phyloP scores from a whole-genome alignment of 2,888 invertebrate genomes.

The Drosophila kanekoi region DNA sequence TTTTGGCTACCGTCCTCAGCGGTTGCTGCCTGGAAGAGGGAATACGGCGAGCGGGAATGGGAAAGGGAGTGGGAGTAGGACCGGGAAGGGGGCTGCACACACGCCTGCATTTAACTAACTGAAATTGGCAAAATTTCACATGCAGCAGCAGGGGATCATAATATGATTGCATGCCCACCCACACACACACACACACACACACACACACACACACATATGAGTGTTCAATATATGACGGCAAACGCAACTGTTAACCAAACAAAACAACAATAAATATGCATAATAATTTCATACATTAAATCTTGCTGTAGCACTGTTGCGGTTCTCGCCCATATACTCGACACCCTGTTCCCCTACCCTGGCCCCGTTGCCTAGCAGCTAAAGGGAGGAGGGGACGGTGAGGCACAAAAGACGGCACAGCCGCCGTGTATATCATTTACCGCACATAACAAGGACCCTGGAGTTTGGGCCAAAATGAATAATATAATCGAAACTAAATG shows the following conservation, averaged over 20 bases:
- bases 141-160: conserved; percentile 20
- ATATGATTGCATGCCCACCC: conserved; percentile 50
- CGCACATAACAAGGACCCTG: conserved; percentile 7
- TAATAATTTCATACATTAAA: conserved; percentile 70
- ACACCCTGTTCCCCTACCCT: neutral
- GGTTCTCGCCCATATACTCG: neutral
- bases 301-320: conserved; percentile 27
- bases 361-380: too few relatives aligned
- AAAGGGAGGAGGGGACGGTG: too few relatives aligned
- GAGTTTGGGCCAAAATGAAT: conserved; percentile 5
- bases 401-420: conserved; percentile 12
- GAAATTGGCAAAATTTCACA: conserved; percentile 62
- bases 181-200: too few relatives aligned
- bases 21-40: neutral
- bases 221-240: conserved; percentile 20
- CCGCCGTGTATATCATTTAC: conserved; percentile 11
- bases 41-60: neutral
- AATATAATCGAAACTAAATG: conserved; percentile 35
- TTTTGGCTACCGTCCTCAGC: conserved; percentile 27
- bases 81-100: conserved; percentile 1
- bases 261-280: conserved; percentile 74
- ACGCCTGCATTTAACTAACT: conserved; percentile 69
- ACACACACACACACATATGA: conserved; percentile 1
- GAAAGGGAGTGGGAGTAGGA: too few relatives aligned
- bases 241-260: conserved; percentile 56